Evolutionary conservation across 1,140 invertebrate species (phyloP), one percentile per base, ranked within the genome.

Genomic region (Heliothis virescens): DNA sequence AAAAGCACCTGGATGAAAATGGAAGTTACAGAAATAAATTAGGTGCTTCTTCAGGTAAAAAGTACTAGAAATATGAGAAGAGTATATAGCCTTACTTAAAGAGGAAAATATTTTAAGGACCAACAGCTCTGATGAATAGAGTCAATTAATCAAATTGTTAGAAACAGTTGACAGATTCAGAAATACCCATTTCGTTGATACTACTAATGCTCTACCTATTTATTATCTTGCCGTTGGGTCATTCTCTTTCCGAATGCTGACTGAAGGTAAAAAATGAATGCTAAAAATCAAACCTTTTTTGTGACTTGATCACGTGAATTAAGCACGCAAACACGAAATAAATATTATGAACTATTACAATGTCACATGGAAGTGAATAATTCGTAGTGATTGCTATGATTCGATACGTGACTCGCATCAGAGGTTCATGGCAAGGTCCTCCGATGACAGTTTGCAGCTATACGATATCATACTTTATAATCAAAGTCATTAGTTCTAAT

Each of bases 321-420:
- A 41, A 73, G 59, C 10, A 12, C 62, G 63, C 57, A 79, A 79
- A 71, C n/a, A 53, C 48, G 55, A 26, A 50, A 52, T 72, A 50
- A 81, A 79, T 72, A 79, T 82, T 79, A 75, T 26, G 53, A 78
- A 75, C 80, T 55, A 84, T 83, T 84, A 82, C 67, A 84, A 83
- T 82, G 76, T 83, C 80, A 83, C 82, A 87, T 87, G 82, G 82
- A 87, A 88, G 80, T 79, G 73, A 85, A 86, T 87, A 88, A 87
- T 84, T 87, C 84, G 85, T 86, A 86, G 79, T 85, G 86, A 90
- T 92, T 92, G 87, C 85, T 87, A 88, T 92, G 89, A 90, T 90
- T 91, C 86, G 81, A 87, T 89, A 88, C 89, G 86, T 91, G 88
- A 87, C 85, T 87, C 78, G 89, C 83, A 86, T 90, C 85, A 74